Conservation (phyloP, 2,888 invertebrate species). For the Copidosoma aretas region DNA sequence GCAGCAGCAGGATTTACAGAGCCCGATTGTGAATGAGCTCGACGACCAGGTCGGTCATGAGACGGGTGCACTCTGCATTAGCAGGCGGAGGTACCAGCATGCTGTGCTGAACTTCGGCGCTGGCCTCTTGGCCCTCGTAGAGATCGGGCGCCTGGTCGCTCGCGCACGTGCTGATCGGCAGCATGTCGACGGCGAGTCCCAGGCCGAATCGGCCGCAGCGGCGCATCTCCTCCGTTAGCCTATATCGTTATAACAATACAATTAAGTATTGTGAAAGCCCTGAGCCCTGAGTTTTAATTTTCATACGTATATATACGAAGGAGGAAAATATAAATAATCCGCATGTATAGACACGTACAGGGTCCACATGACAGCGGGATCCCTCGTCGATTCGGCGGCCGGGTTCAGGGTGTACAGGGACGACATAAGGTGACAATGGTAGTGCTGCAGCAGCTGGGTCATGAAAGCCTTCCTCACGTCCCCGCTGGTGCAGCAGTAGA, state of each 20-base stretch:
- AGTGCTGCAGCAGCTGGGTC: conserved; percentile 67
- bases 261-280: not conserved
- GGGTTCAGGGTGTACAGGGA: conserved; percentile 67
- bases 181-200: conserved; percentile 74
- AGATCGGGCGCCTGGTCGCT: conserved; percentile 76
- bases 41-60: conserved; percentile 74
- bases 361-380: conserved; percentile 64
- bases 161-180: conserved; percentile 75
- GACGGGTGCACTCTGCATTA: conserved; percentile 68
- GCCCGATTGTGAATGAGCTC: conserved; percentile 72
- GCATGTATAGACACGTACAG: too few species aligned
- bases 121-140: conserved; percentile 62
- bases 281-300: too few species aligned
- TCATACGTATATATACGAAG: too few species aligned
- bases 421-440: conserved; percentile 68
- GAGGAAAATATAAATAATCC: too few species aligned
- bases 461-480: conserved; percentile 69
- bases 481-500: conserved; percentile 73
- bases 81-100: conserved; percentile 65
- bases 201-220: conserved; percentile 72
- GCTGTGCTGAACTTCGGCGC: conserved; percentile 56
- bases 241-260: conserved; percentile 52
- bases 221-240: conserved; percentile 70
- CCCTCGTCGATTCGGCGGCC: conserved; percentile 60
- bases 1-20: conserved; percentile 59